Percentiles rank a stretch among this genome's conserved stretches.
These are phyloP conservation scores for Ptychochromis oligacanthus DNA, from an alignment of 2,113 vertebrate species.

Conservation along the genomic window DNA sequence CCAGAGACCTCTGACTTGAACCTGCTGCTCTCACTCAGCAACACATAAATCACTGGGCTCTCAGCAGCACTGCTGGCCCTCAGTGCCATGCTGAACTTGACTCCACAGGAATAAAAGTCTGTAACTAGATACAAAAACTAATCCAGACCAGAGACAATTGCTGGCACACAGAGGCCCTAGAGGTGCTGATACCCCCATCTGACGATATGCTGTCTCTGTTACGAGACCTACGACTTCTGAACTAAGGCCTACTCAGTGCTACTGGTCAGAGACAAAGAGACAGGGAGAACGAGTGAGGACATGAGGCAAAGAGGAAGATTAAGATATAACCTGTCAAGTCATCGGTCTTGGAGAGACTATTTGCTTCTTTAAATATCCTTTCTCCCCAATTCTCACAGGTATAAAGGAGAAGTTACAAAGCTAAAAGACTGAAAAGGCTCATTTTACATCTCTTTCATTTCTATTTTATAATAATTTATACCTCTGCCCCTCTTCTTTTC, in stretches of 20 bases:
- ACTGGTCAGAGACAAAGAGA: constrained; percentile 49
- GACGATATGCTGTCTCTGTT: constrained; percentile 60
- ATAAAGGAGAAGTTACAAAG: constrained; percentile 3
- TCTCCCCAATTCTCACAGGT: not conserved
- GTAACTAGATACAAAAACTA: constrained; percentile 81
- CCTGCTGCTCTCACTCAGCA: constrained; percentile 84
- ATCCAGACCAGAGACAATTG: constrained; percentile 81
- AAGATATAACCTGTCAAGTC: constrained; percentile 54
- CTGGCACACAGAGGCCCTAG: constrained; percentile 64
- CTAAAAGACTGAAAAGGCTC: not conserved
- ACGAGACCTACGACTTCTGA: constrained; percentile 64
- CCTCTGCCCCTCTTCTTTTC: not conserved
- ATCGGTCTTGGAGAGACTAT: constrained; percentile 12
- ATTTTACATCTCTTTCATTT: not conserved
- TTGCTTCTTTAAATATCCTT: constrained; percentile 14
- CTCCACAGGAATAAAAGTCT: constrained; percentile 78
- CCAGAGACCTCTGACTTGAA: constrained; percentile 80
- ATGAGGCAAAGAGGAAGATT: constrained; percentile 33
- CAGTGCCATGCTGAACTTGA: constrained; percentile 76
- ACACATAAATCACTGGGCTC: constrained; percentile 79
- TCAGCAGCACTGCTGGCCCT: constrained; percentile 73
- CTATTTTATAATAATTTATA: not conserved
- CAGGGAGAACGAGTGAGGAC: constrained; percentile 29
- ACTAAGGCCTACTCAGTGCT: constrained; percentile 54
- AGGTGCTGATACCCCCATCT: constrained; percentile 67